Evolutionary conservation across 2,113 vertebrate species (phyloP).

Genomic region (Axis porcinus): DNA sequence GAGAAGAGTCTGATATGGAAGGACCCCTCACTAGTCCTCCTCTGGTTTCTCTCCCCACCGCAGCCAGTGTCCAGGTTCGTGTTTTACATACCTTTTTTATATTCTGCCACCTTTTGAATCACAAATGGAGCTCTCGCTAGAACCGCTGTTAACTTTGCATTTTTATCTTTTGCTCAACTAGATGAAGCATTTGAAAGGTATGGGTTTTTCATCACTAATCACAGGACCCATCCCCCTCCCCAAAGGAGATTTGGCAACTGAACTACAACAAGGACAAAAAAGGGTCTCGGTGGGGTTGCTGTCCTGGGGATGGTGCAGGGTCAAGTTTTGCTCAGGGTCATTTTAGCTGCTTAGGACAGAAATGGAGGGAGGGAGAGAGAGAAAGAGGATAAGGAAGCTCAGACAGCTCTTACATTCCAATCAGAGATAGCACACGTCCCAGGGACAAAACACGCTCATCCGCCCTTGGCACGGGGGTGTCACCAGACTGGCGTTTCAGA

Average conservation of each 20-base stretch:
- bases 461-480: conserved; percentile 48
- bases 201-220: accelerated
- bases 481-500: conserved; percentile 11
- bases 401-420: conserved; percentile 65
- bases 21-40: accelerated
- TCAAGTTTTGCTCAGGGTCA: not conserved
- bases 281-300: accelerated
- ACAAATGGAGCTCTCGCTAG: accelerated
- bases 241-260: not conserved
- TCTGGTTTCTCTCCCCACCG: accelerated
- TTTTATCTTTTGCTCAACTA: not conserved
- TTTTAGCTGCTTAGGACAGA: not conserved
- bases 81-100: not conserved
- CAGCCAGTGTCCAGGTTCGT: too few species aligned
- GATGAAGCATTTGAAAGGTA: not conserved
- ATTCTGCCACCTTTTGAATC: not conserved
- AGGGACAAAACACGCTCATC: conserved; percentile 63
- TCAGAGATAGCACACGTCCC: conserved; percentile 66
- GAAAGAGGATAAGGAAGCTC: not conserved
- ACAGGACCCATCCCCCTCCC: accelerated
- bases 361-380: not conserved
- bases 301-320: not conserved
- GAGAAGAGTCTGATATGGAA: not conserved
- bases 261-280: not conserved
- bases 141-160: not conserved